phyloP scores from a whole-genome alignment of 2,888 invertebrate species.

The Scrobipalpa atriplicella region DNA sequence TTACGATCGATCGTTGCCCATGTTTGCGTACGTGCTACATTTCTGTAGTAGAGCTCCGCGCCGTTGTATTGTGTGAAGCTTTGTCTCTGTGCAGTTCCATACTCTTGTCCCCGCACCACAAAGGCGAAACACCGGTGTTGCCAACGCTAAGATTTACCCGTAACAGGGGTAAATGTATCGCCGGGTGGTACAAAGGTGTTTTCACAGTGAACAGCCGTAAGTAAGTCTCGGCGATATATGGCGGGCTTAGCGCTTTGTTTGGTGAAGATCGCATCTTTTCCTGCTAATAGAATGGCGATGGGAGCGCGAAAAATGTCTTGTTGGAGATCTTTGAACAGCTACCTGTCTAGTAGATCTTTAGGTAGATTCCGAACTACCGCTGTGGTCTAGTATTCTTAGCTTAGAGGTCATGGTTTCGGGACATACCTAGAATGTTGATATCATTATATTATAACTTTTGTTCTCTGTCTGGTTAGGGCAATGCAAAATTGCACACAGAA shows the following conservation, averaged over 20 bases:
- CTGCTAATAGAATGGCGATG: constrained; percentile 59
- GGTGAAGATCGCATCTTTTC: constrained; percentile 62
- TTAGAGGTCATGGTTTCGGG: no score
- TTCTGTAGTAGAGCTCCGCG: no score
- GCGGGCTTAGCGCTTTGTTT: constrained; percentile 58
- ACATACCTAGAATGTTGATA: no score
- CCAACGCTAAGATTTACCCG: constrained; percentile 58
- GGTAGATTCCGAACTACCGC: background rate
- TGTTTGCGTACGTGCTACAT: background rate
- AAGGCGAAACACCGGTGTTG: constrained; percentile 32
- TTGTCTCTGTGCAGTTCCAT: background rate
- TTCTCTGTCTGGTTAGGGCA: no score
- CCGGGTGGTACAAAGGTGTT: constrained; percentile 45
- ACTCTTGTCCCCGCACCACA: background rate
- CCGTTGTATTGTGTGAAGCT: background rate
- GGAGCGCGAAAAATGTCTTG: constrained; percentile 11
- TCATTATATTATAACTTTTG: no score
- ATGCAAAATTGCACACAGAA: no score
- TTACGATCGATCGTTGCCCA: no score
- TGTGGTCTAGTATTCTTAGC: background rate
- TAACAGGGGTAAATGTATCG: constrained; percentile 66
- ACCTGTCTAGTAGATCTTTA: background rate
- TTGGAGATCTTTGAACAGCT: constrained; percentile 7
- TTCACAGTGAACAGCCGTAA: constrained; percentile 49
- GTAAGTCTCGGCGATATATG: constrained; percentile 61